Conservation (phyloP, 2,113 vertebrate species). For the Polyodon spathula region DNA sequence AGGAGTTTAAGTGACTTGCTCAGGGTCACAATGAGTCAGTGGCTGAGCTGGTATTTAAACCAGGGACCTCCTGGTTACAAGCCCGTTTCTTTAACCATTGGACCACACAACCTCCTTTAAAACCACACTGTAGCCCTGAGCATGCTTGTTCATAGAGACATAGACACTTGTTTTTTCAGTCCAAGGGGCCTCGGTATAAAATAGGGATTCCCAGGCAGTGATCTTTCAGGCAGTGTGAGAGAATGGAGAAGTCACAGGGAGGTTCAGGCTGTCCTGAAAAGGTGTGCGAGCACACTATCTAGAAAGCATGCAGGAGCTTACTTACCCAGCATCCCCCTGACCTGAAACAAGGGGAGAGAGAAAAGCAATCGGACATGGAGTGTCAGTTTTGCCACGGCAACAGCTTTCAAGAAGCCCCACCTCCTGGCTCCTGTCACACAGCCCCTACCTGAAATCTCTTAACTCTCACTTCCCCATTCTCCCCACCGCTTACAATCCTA, state of each 20-base stretch:
- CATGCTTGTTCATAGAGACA: no score
- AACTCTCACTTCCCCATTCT: not conserved
- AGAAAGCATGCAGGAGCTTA: constrained; percentile 17
- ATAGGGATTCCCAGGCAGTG: no score
- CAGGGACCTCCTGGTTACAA: no score
- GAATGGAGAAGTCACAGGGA: constrained; percentile 27
- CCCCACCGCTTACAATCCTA: not conserved
- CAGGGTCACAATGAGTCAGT: no score
- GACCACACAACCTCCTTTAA: no score
- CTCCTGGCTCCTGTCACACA: not conserved
- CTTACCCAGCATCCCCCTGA: constrained; percentile 50
- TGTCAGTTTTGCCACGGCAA: constrained; percentile 8
- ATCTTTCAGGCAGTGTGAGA: constrained; percentile 24
- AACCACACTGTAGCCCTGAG: no score
- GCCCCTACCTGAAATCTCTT: not conserved
- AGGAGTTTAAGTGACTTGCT: no score
- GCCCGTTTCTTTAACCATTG: no score
- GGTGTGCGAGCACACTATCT: constrained; percentile 10
- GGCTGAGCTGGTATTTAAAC: no score
- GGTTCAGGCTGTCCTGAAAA: constrained; percentile 1
- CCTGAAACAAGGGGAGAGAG: constrained; percentile 37
- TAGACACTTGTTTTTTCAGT: no score
- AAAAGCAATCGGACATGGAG: constrained; percentile 26
- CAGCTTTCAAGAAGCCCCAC: not conserved
- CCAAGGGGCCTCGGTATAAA: no score